Base-by-base conservation (phyloP, 2,113 vertebrate species). In the Phycodurus eques region DNA sequence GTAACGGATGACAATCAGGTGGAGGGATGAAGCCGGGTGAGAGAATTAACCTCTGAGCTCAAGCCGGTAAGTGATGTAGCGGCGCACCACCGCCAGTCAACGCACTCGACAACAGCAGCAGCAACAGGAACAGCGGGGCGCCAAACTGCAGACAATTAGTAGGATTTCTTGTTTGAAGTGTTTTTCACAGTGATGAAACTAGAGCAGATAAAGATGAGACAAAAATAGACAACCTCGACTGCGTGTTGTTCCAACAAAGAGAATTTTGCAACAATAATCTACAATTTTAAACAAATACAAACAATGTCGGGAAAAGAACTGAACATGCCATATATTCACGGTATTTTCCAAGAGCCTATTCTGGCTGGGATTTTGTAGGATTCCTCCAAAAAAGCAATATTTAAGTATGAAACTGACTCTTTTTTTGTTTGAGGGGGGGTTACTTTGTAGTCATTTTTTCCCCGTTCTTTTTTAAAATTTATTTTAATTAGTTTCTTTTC, bases 1-100 rank as follows among this genome's bases (percentile, higher is more conserved):
- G 86, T 88, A 84, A 85, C 83, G 87, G 87, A 80, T 85, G 86
- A 86, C 73, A 74, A 82, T 89, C 92, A 93, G 90, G 91, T 92
- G 90, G 85, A 93, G 86, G 64, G 64, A 66, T 66, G 22, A 47
- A 66, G 35, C 19, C 61, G 9, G 31, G 77, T 35, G 80, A 60
- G 71, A 68, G 77, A 74, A 70, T 70, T 66, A 68, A 75, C 74
- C 68, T 33, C 47, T 67, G 20, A 74, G 69, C 77, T 82, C 72
- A 77, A 54, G 75, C 79, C 68, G 69, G 82, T 79, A 73, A 80
- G 84, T 71, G 74, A 68, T 80, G 80, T 70, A 44, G 64, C 44
- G 57, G 20, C 46, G 53, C 65, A 78, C 77, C 85, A 79, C 72
- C 73, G 82, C 76, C 74, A 80, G 83, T 74, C 68, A 68, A 62